Conservation (phyloP, 2,797 vertebrate genomes). For the Gallinago solitaria region DNA sequence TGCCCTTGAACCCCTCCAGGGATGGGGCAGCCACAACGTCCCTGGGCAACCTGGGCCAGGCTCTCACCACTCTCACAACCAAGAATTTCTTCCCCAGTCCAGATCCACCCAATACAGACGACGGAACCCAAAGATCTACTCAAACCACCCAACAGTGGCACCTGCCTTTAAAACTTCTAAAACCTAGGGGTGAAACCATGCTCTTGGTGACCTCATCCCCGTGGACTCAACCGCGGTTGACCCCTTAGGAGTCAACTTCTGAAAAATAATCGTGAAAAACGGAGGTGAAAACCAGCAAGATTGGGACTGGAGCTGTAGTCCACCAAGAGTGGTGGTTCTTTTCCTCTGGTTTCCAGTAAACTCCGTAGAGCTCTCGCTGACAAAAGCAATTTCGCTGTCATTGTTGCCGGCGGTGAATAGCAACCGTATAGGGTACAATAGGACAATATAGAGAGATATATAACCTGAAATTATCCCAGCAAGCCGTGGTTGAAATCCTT, state of each 20-base stretch:
- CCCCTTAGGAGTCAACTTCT: not conserved
- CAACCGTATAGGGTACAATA: not conserved
- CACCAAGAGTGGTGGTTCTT: not conserved
- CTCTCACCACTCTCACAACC: no score
- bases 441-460: not conserved
- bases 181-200: not conserved
- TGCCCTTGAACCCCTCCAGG: not conserved
- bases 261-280: accelerated
- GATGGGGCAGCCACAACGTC: no score
- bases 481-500: not conserved
- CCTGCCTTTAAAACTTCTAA: not conserved
- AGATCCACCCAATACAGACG: not conserved
- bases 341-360: not conserved
- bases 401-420: not conserved
- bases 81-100: no score
- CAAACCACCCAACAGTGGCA: not conserved
- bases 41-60: no score
- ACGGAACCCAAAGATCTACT: not conserved
- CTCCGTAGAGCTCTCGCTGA: not conserved
- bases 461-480: not conserved
- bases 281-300: not conserved
- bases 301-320: not conserved
- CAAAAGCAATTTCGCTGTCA: not conserved
- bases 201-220: accelerated
- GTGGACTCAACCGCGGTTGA: accelerated